A percentile compares a stretch with the other conserved stretches of the same genome.
These are phyloP conservation scores for Ciconia boyciana DNA, from an alignment of 2,113 vertebrate species.

Conservation along the genomic window DNA sequence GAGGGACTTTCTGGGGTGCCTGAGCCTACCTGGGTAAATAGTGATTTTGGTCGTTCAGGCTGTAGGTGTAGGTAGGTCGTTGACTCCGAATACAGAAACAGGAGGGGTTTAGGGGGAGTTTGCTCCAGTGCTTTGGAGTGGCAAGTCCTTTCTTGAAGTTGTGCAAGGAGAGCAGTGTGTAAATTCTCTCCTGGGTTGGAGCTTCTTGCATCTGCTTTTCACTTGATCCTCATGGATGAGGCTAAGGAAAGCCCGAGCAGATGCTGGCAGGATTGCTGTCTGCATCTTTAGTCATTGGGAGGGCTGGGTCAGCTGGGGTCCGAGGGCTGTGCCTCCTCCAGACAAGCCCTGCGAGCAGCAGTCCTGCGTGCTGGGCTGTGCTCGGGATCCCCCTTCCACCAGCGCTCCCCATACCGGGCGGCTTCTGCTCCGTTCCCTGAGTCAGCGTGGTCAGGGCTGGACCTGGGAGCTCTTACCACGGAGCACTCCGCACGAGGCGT, in stretches of 20 bases:
- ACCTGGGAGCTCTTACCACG: not conserved
- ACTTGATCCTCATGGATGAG: fast-evolving
- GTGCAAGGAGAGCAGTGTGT: not conserved
- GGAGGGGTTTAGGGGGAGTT: not conserved
- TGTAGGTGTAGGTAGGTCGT: fast-evolving
- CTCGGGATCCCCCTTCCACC: not conserved
- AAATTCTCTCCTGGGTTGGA: not conserved
- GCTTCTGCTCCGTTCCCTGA: not conserved
- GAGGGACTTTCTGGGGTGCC: not conserved
- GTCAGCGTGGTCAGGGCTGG: not conserved
- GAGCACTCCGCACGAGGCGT: not conserved
- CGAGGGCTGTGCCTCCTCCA: not conserved
- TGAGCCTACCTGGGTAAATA: fast-evolving
- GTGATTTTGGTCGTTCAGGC: not conserved
- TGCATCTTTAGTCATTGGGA: fast-evolving
- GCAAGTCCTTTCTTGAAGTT: not conserved
- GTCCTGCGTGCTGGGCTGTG: not conserved
- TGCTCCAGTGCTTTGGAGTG: not conserved
- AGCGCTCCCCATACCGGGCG: fast-evolving
- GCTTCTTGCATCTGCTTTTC: not conserved
- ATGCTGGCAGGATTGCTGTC: not conserved
- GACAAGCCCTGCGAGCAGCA: not conserved
- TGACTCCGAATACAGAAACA: fast-evolving
- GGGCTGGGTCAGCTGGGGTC: not conserved
- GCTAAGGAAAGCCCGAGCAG: not conserved